phyloP scores from a whole-genome alignment of 2,797 vertebrate genomes.

The Gallirallus australis region DNA sequence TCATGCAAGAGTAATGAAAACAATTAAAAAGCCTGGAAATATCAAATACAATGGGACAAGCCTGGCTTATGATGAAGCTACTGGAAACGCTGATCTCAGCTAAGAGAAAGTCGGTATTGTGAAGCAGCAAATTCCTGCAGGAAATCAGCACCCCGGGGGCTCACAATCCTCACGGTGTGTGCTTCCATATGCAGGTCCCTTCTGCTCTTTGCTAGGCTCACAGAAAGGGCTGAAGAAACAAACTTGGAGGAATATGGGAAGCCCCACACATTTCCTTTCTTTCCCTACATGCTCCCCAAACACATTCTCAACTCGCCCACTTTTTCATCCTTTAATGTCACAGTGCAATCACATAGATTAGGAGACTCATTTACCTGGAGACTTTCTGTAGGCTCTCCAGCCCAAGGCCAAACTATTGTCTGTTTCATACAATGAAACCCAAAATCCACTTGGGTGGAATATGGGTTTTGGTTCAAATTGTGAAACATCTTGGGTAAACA shows the following conservation, averaged over 20 bases:
- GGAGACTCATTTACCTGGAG: background rate
- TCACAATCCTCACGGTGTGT: rapidly evolving
- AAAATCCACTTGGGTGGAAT: constrained; percentile 11
- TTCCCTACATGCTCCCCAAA: background rate
- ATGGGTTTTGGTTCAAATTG: constrained; percentile 29
- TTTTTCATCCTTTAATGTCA: background rate
- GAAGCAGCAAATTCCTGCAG: background rate
- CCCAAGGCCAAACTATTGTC: background rate
- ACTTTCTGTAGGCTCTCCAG: background rate
- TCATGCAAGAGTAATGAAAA: rapidly evolving
- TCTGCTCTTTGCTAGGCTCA: background rate
- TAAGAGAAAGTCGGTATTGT: background rate
- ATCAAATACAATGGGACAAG: background rate
- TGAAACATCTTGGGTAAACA: background rate
- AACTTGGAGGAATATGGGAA: background rate
- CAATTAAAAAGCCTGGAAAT: background rate
- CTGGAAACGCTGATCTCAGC: background rate
- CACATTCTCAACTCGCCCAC: background rate
- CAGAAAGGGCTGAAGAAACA: background rate
- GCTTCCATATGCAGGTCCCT: background rate
- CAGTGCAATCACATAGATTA: background rate
- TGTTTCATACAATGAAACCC: constrained; percentile 5
- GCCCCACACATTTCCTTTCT: background rate
- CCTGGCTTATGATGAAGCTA: background rate
- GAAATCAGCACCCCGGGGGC: background rate